Percentiles rank a stretch among this genome's conserved stretches.
Evolutionary conservation across 2,888 invertebrate species (phyloP).

Genomic region (Spilarctia lutea): DNA sequence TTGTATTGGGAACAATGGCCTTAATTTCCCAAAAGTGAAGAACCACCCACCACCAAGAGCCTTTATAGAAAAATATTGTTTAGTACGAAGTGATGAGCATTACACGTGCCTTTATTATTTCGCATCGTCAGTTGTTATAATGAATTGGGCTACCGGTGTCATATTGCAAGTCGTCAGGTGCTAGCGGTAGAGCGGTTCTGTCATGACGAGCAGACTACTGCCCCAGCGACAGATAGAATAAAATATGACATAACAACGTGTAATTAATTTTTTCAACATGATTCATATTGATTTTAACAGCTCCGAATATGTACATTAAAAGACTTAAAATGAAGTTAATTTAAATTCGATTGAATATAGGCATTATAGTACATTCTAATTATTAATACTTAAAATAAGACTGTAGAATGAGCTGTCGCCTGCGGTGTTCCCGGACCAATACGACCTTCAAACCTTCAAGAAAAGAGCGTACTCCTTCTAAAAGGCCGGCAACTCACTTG

Average conservation of each 20-base stretch:
- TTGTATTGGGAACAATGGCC: neutral
- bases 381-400: too few species aligned
- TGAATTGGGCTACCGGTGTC: constrained; percentile 6
- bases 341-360: too few species aligned
- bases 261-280: neutral
- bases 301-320: too few species aligned
- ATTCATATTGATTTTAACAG: neutral
- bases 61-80: neutral
- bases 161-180: neutral
- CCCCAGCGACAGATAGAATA: neutral
- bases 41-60: neutral
- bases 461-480: too few species aligned
- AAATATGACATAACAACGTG: neutral
- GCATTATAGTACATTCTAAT: too few species aligned
- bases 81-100: neutral
- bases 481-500: too few species aligned
- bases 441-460: too few species aligned
- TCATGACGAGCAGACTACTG: neutral
- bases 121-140: constrained; percentile 7
- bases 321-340: too few species aligned
- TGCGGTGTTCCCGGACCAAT: too few species aligned
- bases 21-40: neutral
- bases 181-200: neutral
- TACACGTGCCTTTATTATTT: constrained; percentile 8
- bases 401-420: too few species aligned